These are phyloP conservation scores for Steinernema khuongi DNA, from an alignment of 1,140 invertebrate species.

Conservation along the genomic window DNA sequence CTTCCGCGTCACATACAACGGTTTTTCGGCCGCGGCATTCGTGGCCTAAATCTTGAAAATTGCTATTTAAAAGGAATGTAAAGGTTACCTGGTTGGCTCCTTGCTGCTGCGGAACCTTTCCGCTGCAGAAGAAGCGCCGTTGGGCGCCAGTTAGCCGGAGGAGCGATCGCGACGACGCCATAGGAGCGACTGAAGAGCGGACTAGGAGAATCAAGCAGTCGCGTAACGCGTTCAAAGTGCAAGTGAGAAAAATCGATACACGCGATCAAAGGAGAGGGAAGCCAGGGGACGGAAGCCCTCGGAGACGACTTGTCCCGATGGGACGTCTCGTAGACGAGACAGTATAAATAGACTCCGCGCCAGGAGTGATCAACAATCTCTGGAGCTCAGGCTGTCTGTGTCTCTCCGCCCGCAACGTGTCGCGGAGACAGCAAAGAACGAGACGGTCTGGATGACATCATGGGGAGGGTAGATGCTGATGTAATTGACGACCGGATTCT, in stretches of 20 bases:
- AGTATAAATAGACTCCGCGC: not conserved
- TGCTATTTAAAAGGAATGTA: not conserved
- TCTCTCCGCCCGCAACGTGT: not conserved
- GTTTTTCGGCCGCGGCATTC: constrained; percentile 19
- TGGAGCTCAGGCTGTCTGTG: not conserved
- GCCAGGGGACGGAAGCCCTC: not conserved
- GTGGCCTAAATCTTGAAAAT: not conserved
- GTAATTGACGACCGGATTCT: not conserved
- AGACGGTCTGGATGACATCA: not conserved
- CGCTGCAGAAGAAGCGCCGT: not conserved
- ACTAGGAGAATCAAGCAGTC: constrained; percentile 4
- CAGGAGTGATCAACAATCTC: not conserved
- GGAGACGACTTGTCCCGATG: not conserved
- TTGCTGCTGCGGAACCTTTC: not conserved
- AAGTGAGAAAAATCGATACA: constrained; percentile 4
- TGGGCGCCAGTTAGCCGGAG: not conserved
- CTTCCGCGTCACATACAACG: constrained; percentile 24
- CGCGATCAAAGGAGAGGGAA: not conserved
- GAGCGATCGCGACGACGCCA: not conserved
- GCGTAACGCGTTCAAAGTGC: constrained; percentile 5
- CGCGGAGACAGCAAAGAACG: not conserved
- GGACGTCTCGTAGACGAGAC: not conserved
- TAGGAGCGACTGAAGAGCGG: not conserved
- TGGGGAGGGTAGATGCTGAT: not conserved
- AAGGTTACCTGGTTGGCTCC: not conserved